Base-by-base conservation (phyloP, 1,140 invertebrate genomes). In the Elymnias hypermnestra region DNA sequence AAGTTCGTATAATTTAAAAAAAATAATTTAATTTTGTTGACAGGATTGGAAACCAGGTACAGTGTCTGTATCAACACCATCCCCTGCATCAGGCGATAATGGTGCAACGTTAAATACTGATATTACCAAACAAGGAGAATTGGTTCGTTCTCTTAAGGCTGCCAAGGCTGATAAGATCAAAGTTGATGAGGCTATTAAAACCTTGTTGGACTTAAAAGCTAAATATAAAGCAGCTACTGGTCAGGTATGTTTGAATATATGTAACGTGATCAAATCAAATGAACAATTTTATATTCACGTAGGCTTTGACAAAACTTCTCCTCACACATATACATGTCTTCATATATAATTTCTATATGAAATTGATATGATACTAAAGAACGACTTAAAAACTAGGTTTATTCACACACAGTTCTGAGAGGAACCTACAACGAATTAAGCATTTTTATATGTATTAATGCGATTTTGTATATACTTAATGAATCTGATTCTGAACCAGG, bases 161-260 rank as follows among this genome's bases (percentile, higher is more conserved):
- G 73, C 89, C n/a, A 94, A 94, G 64, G 90, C 92, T 0, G 87
- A 88, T 2, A 92, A 93, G 70, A 55, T 75, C 0, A 64, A 70
- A 37, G 33, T 75, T 2, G 68, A 73, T 18, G 63, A 73, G 17
- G 72, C 73, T 0, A 62, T 78, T 5, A 90, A 94, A 69, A 65
- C 72, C 15, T 76, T 97, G 15, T 71, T 96, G 28, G 78, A 85
- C 8, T 83, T 97, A 92, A 97, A 97, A 83, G 83, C 78, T 2
- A 89, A 95, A 45, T 97, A 93, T 69, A 97, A 97, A 83, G 84
- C 87, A 29, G 60, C 89, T 13, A 92, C 92, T 14, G 93, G 93
- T 15, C 48, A 59, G 44, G 42, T 44, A n/a, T 7, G 17, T 41
- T 31, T 25, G 3, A 9, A 8, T 29, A 21, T 21, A 3, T 21